Evolutionary conservation across 2,113 vertebrate species (phyloP).

Genomic region (Cochlearius cochlearius): DNA sequence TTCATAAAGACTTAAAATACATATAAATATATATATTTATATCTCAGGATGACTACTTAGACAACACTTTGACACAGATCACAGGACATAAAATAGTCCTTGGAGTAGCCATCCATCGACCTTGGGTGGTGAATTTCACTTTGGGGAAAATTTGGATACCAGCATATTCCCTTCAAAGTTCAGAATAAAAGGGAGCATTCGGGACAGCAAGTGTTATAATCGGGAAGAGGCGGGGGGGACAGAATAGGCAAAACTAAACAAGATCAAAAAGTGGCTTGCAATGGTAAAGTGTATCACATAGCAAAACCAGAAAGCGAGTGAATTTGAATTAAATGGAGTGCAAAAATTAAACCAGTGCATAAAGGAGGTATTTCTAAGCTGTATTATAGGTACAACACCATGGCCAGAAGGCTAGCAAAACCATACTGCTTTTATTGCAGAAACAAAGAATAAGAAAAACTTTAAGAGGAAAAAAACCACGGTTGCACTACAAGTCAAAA

Average conservation of each 20-base stretch:
- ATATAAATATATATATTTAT: background rate
- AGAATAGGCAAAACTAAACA: background rate
- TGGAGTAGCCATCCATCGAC: background rate
- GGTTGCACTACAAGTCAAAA: background rate
- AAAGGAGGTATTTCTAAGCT: background rate
- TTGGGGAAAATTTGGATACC: background rate
- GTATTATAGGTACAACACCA: background rate
- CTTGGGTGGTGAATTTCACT: background rate
- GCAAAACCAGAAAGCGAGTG: background rate
- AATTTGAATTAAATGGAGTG: background rate
- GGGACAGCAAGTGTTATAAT: background rate
- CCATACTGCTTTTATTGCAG: background rate
- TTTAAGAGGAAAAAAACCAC: background rate
- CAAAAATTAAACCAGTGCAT: background rate
- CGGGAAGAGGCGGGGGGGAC: background rate
- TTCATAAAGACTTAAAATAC: background rate
- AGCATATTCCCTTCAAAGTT: background rate
- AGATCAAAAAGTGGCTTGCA: background rate
- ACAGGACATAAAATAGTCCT: background rate
- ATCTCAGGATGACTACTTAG: background rate
- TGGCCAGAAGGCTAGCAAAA: background rate
- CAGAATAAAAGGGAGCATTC: background rate
- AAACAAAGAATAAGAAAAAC: background rate
- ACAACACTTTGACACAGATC: background rate
- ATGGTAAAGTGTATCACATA: background rate